Evolutionary conservation across 2,113 vertebrate species (phyloP), one percentile per base, ranked within the genome.

Genomic region (Tenebrosternarchus preto): DNA sequence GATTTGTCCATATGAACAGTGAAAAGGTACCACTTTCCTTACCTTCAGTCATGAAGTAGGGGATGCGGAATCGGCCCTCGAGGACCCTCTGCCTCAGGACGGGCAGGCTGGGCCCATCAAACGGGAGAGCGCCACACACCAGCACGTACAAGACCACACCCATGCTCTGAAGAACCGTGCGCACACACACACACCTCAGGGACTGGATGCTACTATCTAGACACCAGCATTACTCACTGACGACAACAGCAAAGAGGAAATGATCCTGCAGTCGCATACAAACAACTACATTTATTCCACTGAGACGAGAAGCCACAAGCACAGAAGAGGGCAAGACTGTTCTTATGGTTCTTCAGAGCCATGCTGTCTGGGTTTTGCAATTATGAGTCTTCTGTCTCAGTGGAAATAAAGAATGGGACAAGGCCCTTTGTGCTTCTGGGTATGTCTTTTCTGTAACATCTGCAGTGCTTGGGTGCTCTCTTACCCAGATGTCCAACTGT

Each of bases 21-120:
- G 19, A 19, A 15, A n/a, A 31, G 61, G 27, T 31, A 36, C 20
- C 19, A 27, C 8, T 22, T 0, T 22, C 69, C 74, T 92, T 92
- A 99, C 98, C 98, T 95, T 99, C 98, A 63, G 96, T 97, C 98
- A 99, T 99, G 88, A 99, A 99, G 88, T 99, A 99, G 0, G 98
- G 98, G 89, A 99, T 99, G 73, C 98, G 95, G 92, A 99, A 99
- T 87, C 98, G 95, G 82, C 98, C 98, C 89, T 98, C 97, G 63
- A 99, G 92, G 69, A 99, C 98, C 25, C 98, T 91, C 87, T 99
- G 97, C 86, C 97, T 93, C 85, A 99, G 94, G 82, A 96, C 95
- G 53, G 98, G 98, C 67, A 99, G 94, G 0, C 96, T 96, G 53
- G 97, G 97, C 66, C 98, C 98, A 46, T 99, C 98, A 8, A 99